Evolutionary conservation across 2,888 invertebrate species (phyloP).

Genomic region (Cerceris ruficornis): DNA sequence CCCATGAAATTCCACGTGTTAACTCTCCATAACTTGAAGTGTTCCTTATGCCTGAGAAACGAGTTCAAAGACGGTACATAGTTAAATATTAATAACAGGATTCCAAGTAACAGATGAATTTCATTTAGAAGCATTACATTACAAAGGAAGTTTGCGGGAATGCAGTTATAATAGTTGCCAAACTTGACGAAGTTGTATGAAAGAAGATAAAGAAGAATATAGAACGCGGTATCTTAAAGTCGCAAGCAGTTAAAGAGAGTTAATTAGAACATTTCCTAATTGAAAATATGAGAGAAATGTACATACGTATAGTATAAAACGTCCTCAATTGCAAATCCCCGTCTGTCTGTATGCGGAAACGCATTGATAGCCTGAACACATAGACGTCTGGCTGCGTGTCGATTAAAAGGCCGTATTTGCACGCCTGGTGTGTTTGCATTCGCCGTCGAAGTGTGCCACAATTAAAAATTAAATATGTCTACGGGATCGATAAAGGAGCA

Average conservation of each 20-base stretch:
- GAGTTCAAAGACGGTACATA: background rate
- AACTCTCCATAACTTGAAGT: background rate
- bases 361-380: background rate
- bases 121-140: too few relatives aligned
- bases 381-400: constrained; percentile 13
- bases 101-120: too few relatives aligned
- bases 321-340: constrained; percentile 1
- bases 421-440: constrained; percentile 11
- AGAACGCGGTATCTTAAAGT: background rate
- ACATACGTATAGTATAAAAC: background rate
- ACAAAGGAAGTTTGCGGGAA: too few relatives aligned
- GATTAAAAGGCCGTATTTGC: constrained; percentile 24
- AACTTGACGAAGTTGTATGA: too few relatives aligned
- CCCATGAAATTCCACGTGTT: background rate
- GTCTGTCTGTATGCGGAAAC: background rate
- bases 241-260: background rate
- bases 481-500: constrained; percentile 11
- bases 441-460: constrained; percentile 14
- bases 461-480: constrained; percentile 11
- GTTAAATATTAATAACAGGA: too few relatives aligned
- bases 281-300: background rate
- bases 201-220: too few relatives aligned
- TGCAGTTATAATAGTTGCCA: too few relatives aligned
- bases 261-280: background rate
- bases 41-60: background rate